Evolutionary conservation across 2,113 vertebrate species (phyloP).

Genomic region (Heliornis fulica): DNA sequence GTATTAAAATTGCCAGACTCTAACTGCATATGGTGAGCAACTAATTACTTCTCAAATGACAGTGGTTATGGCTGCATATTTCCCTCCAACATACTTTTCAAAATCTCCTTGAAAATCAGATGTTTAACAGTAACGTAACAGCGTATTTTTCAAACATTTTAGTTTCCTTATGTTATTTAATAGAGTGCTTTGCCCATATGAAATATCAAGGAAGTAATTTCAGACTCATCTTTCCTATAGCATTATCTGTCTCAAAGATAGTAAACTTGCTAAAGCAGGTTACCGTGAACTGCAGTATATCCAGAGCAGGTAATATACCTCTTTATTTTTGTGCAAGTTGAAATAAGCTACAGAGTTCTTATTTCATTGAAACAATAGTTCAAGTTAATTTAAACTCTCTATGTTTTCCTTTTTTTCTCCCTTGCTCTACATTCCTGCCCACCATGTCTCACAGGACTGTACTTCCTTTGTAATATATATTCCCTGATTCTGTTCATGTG

Average conservation of each 20-base stretch:
- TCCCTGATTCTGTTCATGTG: neutral
- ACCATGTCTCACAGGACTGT: neutral
- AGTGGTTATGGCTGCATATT: neutral
- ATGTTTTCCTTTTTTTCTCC: neutral
- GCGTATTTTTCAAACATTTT: neutral
- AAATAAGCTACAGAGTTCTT: neutral
- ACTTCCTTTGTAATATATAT: neutral
- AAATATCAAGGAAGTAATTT: neutral
- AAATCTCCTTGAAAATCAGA: neutral
- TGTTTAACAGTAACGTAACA: neutral
- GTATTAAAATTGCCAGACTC: neutral
- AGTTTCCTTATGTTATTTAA: neutral
- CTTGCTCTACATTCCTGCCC: neutral
- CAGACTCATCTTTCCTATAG: neutral
- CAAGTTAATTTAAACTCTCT: neutral
- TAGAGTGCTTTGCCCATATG: neutral
- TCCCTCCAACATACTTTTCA: neutral
- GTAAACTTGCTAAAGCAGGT: neutral
- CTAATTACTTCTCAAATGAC: neutral
- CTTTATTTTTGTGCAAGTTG: neutral
- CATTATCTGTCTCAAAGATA: neutral
- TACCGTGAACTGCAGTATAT: neutral
- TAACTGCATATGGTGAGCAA: neutral
- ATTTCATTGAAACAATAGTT: slow-evolving; percentile 1
- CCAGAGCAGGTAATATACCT: neutral